A percentile compares a stretch with the other conserved stretches of the same genome.
phyloP scores from a whole-genome alignment of 2,888 invertebrate species.

The Morinoia aosen region DNA sequence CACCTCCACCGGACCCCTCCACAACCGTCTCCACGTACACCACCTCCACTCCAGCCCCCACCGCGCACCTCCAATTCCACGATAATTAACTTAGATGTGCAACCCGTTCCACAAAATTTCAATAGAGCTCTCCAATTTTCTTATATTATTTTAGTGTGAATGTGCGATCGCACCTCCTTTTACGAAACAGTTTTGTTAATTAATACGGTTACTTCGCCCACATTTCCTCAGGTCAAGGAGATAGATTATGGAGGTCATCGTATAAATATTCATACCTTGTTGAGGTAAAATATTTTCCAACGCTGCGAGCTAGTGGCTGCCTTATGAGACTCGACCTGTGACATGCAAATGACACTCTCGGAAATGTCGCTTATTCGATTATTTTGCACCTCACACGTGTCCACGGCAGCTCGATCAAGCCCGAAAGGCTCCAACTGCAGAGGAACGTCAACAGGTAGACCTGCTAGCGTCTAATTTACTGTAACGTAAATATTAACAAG shows the following conservation, averaged over 20 bases:
- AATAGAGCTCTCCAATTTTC: background rate
- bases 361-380: background rate
- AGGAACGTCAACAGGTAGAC: background rate
- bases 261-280: background rate
- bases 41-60: constrained; percentile 34
- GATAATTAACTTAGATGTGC: background rate
- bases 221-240: background rate
- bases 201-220: background rate
- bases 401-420: no score
- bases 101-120: background rate
- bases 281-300: background rate
- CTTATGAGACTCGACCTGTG: background rate
- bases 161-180: background rate
- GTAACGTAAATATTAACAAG: background rate
- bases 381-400: background rate
- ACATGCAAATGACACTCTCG: background rate
- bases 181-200: background rate
- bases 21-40: constrained; percentile 18
- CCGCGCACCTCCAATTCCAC: constrained; percentile 6
- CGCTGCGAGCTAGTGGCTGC: background rate
- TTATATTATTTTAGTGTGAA: background rate
- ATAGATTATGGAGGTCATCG: background rate
- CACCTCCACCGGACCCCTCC: constrained; percentile 53
- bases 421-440: no score
- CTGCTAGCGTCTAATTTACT: background rate